Base-by-base conservation (phyloP, 2,888 invertebrate species). In the Gymnosoma rotundatum region DNA sequence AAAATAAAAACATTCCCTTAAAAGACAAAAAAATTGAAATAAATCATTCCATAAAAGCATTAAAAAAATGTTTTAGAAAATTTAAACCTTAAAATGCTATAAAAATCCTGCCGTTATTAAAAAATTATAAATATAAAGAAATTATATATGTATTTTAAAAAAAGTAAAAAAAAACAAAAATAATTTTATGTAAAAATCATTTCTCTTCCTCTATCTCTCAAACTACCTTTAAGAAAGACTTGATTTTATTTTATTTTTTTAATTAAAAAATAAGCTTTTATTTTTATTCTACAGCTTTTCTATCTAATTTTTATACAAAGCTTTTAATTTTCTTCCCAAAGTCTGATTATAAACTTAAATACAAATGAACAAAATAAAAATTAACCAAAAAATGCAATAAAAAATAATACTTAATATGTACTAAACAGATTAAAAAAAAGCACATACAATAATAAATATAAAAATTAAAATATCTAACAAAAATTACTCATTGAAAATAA, bases 261-360 rank as follows among this genome's bases (percentile, higher is more conserved):
- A 14, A 25, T 21, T 14, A 48, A 20, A 42, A 20, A 52, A 63
- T 42, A 54, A 73, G 21, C 38, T 42, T 38, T 52, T 61, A 52
- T 18, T 61, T 32, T 25, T 48, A 56, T 38, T 72, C 36, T 67
- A 67, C 45, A 73, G 52, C 48, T 73, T 67, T 61, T 50, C 74
- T 50, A 52, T 54, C 69, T 73, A 32, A 16, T 14, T 66, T 72
- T 72, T 82, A 56, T 67, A 73, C n/a, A 69, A 78, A 78, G 63
- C 42, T 74, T 69, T 72, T 73, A 63, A 32, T 54, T 78, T 83
- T 78, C 18, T 58, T 69, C 78, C 63, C 72, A 56, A 79, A 83
- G 83, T 79, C 83, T 83, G 83, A 83, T 48, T 79, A 76, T 66
- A 75, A 78, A 52, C 36, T 64, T 70, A 58, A 66, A 80, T 45